Evolutionary conservation across 2,113 vertebrate genomes (phyloP), one percentile per base, ranked within the genome.

Genomic region (Lagopus muta): DNA sequence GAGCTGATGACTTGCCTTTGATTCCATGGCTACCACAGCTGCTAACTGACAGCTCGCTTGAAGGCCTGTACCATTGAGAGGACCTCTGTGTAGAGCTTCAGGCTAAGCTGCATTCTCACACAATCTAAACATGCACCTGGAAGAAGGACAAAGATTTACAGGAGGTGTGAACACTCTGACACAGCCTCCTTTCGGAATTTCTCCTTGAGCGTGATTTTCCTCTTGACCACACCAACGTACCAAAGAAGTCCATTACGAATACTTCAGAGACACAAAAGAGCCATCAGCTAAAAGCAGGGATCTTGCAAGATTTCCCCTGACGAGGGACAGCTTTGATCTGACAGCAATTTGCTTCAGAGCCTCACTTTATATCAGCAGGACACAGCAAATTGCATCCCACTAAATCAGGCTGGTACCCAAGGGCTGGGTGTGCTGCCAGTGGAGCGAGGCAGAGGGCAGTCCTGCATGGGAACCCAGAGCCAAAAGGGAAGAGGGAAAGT

Each of bases 11-110:
- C 71, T 69, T 83, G 58, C 17, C 64, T 75, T 40, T 45, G 85
- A 96, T 80, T 71, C 71, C 72, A 32, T 47, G 7, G 61, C 82
- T 86, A 60, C 52, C 42, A 74, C 3, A 89, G 88, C 81, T 93
- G 60, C 62, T 78, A 30, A 50, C 38, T 34, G 47, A 55, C 61
- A 50, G 69, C 72, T 61, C 66, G 55, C 52, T 54, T 73, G 55
- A 42, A 65, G 74, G 43, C 52, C 66, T 71, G 42, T 13, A 12
- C 57, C 60, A 47, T 22, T 17, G 6, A 65, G 48, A 74, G 38
- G 18, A 76, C 10, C 40, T 24, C 57, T 17, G 36, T 11, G n/a
- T 14, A 17, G 57, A 89, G 69, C 38, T 72, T 55, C 34, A 74
- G 79, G 32, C 27, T 64, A 64, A 82, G 77, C 52, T 66, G 54